phyloP scores from a whole-genome alignment of 1,140 invertebrate genomes.

The Oedothorax gibbosus region DNA sequence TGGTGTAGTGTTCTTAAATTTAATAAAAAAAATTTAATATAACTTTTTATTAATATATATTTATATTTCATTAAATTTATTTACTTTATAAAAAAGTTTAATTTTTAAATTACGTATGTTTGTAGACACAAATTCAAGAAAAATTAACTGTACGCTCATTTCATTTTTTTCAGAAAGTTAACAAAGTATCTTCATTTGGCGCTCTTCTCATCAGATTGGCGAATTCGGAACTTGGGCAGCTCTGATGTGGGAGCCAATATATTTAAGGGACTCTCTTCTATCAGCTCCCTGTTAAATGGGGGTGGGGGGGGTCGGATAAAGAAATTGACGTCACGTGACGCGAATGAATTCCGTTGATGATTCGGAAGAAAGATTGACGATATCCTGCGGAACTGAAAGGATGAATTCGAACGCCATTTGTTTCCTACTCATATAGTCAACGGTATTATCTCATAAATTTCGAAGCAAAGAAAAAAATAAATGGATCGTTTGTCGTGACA shows the following conservation, averaged over 20 bases:
- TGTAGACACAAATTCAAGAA: no score
- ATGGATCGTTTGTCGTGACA: not conserved
- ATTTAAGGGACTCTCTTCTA: constrained; percentile 50
- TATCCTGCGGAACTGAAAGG: constrained; percentile 10
- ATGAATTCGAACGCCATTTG: constrained; percentile 19
- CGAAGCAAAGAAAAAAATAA: not conserved
- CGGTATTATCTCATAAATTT: constrained; percentile 35
- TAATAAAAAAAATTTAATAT: no score
- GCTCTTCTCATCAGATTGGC: no score
- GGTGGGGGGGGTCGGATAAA: not conserved
- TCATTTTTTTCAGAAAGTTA: no score
- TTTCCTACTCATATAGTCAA: constrained; percentile 14
- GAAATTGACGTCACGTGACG: constrained; percentile 52
- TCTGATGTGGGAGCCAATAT: constrained; percentile 31
- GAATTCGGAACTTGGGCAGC: no score
- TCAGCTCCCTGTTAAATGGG: constrained; percentile 30
- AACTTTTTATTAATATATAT: no score
- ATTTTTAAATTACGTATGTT: no score
- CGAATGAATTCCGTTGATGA: constrained; percentile 51
- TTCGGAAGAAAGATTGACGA: constrained; percentile 45
- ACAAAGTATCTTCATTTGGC: no score
- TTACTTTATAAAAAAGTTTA: no score
- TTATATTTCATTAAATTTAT: no score
- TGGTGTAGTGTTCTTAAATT: no score
- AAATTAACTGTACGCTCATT: no score